A percentile compares a stretch with the other conserved stretches of the same genome.
Conservation (phyloP, 1,140 invertebrate genomes). For the Agrilus planipennis region DNA sequence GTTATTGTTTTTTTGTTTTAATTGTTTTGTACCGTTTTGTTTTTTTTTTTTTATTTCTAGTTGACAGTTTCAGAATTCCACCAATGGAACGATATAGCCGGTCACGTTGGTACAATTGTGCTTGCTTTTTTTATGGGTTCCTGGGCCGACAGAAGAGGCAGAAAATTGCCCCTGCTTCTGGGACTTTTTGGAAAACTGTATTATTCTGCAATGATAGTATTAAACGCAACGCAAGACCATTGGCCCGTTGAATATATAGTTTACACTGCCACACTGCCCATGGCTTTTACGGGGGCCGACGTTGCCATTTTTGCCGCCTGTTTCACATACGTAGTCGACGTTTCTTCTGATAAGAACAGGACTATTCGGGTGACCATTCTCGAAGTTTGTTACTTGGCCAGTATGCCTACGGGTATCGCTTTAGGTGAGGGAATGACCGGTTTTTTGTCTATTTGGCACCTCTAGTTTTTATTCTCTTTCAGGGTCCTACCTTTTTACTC, state of each 20-base stretch:
- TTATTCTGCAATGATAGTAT: slow-evolving; percentile 57
- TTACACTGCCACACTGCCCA: slow-evolving; percentile 58
- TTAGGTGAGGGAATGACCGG: slow-evolving; percentile 36
- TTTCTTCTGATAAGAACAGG: slow-evolving; percentile 46
- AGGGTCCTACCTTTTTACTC: slow-evolving; percentile 45
- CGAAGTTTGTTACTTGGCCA: slow-evolving; percentile 58
- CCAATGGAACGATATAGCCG: slow-evolving; percentile 60
- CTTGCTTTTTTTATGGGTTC: slow-evolving; percentile 64
- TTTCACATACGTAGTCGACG: slow-evolving; percentile 62
- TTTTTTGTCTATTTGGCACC: neutral
- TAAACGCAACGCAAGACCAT: slow-evolving; percentile 47
- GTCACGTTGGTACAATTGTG: slow-evolving; percentile 54
- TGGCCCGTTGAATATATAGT: slow-evolving; percentile 65
- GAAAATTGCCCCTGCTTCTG: slow-evolving; percentile 54
- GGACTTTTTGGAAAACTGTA: slow-evolving; percentile 59
- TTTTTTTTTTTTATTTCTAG: slow-evolving; percentile 31
- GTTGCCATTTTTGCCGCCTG: slow-evolving; percentile 61
- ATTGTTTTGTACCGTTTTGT: neutral
- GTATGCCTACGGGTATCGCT: slow-evolving; percentile 61
- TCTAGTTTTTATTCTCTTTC: slow-evolving; percentile 12
- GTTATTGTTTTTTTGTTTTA: neutral
- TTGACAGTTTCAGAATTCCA: slow-evolving; percentile 56
- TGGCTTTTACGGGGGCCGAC: slow-evolving; percentile 57
- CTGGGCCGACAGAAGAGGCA: slow-evolving; percentile 58
- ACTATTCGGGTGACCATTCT: slow-evolving; percentile 60